These are phyloP conservation scores for Motacilla alba DNA, from an alignment of 2,113 vertebrate species.

Conservation along the genomic window DNA sequence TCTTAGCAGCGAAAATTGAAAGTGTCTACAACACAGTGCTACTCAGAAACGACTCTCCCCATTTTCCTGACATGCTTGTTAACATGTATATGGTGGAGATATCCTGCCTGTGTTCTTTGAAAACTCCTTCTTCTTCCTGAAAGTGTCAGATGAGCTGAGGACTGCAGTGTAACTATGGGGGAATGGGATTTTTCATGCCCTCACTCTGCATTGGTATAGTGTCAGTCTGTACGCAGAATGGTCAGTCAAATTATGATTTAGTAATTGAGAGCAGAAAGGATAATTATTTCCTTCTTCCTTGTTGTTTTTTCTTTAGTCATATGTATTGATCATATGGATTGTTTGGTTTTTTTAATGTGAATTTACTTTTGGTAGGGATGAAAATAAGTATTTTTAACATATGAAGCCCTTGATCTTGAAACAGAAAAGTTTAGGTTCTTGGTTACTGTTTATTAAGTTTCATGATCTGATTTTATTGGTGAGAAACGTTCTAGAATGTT, in stretches of 20 bases:
- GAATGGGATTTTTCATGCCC: not conserved
- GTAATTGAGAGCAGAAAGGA: not conserved
- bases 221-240: accelerated
- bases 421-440: not conserved
- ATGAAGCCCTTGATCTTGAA: not conserved
- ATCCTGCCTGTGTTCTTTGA: not conserved
- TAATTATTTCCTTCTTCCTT: not conserved
- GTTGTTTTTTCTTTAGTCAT: not conserved
- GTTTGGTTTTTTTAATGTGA: not conserved
- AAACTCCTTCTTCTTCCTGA: not conserved
- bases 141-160: not conserved
- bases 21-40: not conserved
- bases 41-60: not conserved
- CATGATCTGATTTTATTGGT: not conserved
- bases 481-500: not conserved
- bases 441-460: not conserved
- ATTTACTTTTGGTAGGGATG: not conserved
- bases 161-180: not conserved
- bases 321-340: not conserved
- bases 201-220: not conserved
- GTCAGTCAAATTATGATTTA: not conserved
- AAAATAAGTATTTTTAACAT: not conserved
- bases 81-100: not conserved
- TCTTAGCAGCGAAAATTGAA: not conserved
- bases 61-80: not conserved